Evolutionary conservation across 2,797 vertebrate genomes (phyloP), one percentile per base, ranked within the genome.

Genomic region (Gymnothorax javanicus): DNA sequence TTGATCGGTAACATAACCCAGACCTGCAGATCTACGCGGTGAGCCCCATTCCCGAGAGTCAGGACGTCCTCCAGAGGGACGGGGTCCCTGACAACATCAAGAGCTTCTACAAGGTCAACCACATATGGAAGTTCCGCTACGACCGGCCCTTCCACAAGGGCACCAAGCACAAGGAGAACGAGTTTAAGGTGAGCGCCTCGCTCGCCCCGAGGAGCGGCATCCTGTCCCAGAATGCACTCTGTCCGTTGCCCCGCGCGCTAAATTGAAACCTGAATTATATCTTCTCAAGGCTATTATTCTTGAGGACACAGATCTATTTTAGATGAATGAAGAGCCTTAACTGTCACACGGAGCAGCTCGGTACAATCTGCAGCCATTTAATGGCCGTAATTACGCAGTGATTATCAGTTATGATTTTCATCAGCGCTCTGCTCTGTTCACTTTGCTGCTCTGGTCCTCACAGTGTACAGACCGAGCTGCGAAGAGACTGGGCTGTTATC

Each of bases 101-200:
- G 92, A 99, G 98, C 94, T 99, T 99, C 95, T 99, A 99, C 94
- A 99, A 98, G 96, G 98, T 99, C 91, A 99, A 99, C 94, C 98
- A 99, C 89, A 98, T 87, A 54, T 97, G 97, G 97, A 94, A 96
- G 91, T 97, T 97, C 87, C 95, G 97, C 84, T 97, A 97, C 0
- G 97, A 97, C 92, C 93, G 97, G 54, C 97, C 97, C 0, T 97
- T 99, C 92, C 99, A 99, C 95, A 99, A 99, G 94, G 99, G 98
- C 87, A 96, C 97, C 82, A 99, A 99, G 94, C 98, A 99, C 95
- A 99, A 99, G 91, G 99, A 99, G 93, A 99, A 99, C 23, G 99
- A 99, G 94, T 99, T 99, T 92, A 99, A 99, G 98, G 99, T 99
- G 54, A 2, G 62, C 4, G 11, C 25, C 20, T 1, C 17, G 17